Percentiles rank a stretch among this genome's conserved stretches.
These are phyloP conservation scores for Corynorhinus townsendii DNA, from an alignment of 2,113 vertebrate species.

Conservation along the genomic window DNA sequence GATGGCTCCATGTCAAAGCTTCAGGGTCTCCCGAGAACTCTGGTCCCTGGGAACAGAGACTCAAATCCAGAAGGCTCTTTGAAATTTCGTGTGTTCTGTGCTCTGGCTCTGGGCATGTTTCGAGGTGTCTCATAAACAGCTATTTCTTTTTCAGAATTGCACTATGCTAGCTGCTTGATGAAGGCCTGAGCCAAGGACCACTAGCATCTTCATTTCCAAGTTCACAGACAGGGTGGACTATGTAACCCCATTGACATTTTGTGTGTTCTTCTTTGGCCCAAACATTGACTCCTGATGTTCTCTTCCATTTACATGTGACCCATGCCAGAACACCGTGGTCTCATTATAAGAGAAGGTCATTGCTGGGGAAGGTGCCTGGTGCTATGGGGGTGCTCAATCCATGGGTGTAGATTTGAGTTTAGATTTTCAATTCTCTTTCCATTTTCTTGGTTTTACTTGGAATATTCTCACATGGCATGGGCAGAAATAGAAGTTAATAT, in stretches of 20 bases:
- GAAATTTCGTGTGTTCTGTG: background rate
- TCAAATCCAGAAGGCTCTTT: background rate
- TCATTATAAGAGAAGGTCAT: background rate
- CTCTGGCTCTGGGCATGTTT: background rate
- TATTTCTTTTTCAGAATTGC: background rate
- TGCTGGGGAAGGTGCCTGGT: background rate
- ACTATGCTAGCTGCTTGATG: background rate
- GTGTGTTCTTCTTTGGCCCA: background rate
- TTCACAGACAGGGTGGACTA: background rate
- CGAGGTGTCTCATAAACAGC: background rate
- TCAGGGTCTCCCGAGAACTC: background rate
- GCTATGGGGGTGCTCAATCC: background rate
- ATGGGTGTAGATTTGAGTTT: background rate
- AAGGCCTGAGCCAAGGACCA: background rate
- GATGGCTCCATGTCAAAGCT: background rate
- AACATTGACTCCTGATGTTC: background rate
- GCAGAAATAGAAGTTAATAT: background rate
- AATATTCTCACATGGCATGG: background rate
- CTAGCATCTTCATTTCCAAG: background rate
- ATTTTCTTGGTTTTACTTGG: background rate
- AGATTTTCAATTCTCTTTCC: slow-evolving; percentile 10
- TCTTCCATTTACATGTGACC: background rate
- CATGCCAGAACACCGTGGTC: background rate
- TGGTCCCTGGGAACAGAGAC: background rate
- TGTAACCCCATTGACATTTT: background rate